Evolutionary conservation across 2,888 invertebrate species (phyloP).

Genomic region (Hydriomena furcata): DNA sequence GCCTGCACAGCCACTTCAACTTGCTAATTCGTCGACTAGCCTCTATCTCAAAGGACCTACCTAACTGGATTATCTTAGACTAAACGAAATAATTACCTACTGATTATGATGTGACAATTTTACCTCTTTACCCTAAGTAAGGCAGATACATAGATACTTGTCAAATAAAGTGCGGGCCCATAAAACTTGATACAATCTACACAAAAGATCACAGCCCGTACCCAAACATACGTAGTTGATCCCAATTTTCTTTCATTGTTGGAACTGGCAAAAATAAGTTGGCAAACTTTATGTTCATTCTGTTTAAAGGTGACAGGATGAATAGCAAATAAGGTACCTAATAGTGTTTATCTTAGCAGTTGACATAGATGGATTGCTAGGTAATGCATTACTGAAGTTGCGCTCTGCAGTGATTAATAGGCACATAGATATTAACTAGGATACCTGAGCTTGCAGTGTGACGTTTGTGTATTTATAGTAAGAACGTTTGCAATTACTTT

Average conservation of each 20-base stretch:
- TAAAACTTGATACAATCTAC: conserved; percentile 5
- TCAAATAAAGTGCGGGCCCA: not conserved
- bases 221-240: conserved; percentile 5
- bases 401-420: conserved; percentile 9
- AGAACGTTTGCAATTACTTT: too few relatives aligned
- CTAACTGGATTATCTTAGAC: too few relatives aligned
- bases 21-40: too few relatives aligned
- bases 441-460: not conserved
- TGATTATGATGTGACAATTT: too few relatives aligned
- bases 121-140: too few relatives aligned
- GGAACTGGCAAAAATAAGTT: conserved; percentile 22
- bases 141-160: not conserved
- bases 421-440: not conserved
- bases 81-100: too few relatives aligned
- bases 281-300: conserved; percentile 15
- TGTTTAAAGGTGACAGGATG: conserved; percentile 26
- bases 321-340: conserved; percentile 26
- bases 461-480: not conserved
- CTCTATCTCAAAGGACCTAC: too few relatives aligned
- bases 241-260: conserved; percentile 10
- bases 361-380: conserved; percentile 29
- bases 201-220: conserved; percentile 1
- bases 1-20: too few relatives aligned
- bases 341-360: conserved; percentile 29
- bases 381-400: conserved; percentile 29